Evolutionary conservation across 2,888 invertebrate genomes (phyloP).

Genomic region (Lumbricus terrestris): DNA sequence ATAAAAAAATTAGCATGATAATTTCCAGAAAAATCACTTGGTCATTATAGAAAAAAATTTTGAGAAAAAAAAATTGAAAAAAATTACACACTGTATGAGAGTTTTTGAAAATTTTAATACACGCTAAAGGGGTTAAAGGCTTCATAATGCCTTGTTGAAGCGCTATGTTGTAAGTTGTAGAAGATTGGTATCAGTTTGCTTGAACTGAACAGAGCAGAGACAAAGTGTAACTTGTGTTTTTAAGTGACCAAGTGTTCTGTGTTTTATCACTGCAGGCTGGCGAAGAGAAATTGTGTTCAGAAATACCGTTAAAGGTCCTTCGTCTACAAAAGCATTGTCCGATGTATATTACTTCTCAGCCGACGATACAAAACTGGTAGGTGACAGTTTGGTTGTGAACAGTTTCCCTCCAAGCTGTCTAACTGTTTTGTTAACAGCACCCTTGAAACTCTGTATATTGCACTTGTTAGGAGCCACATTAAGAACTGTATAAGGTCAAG

Average conservation of each 20-base stretch:
- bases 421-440: background rate
- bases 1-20: too few relatives aligned
- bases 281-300: constrained; percentile 8
- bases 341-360: background rate
- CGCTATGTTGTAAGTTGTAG: background rate
- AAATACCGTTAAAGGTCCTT: background rate
- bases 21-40: too few relatives aligned
- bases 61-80: too few relatives aligned
- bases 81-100: too few relatives aligned
- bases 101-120: too few relatives aligned
- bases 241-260: background rate
- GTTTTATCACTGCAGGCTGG: background rate
- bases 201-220: background rate
- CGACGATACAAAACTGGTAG: constrained; percentile 8
- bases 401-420: background rate
- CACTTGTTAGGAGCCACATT: background rate
- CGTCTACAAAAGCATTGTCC: background rate
- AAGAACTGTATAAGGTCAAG: background rate
- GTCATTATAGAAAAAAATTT: too few relatives aligned
- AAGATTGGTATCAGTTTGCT: background rate
- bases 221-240: background rate
- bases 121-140: too few relatives aligned
- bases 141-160: background rate
- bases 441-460: background rate
- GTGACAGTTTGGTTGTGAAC: background rate